phyloP scores from a whole-genome alignment of 2,797 vertebrate species.

The Tympanoctomys barrerae region DNA sequence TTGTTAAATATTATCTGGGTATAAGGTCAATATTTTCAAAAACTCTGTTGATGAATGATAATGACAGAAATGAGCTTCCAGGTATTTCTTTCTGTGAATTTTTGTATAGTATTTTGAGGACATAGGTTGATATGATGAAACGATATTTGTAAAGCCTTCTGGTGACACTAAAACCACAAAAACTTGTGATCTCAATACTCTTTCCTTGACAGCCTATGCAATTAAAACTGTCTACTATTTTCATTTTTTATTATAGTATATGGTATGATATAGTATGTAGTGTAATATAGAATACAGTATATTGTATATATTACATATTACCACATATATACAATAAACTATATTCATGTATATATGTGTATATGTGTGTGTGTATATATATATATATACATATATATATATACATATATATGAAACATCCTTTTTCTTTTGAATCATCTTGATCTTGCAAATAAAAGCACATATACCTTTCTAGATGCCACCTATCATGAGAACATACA shows the following conservation, averaged over 20 bases:
- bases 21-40: constrained; percentile 41
- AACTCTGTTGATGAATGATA: not conserved
- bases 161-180: not conserved
- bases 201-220: not conserved
- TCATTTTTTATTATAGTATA: not conserved
- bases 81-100: not conserved
- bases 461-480: not conserved
- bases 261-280: not conserved
- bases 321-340: not conserved
- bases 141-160: not conserved
- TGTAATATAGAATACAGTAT: not conserved
- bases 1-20: not conserved
- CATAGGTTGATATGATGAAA: not conserved
- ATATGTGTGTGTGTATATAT: too few species aligned
- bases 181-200: not conserved
- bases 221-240: not conserved
- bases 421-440: not conserved
- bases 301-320: not conserved
- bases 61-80: not conserved
- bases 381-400: too few species aligned
- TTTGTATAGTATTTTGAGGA: constrained; percentile 44
- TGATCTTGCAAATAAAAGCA: not conserved
- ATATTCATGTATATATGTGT: not conserved
- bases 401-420: not conserved
- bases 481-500: not conserved